Conservation (phyloP, 2,797 vertebrate species). For the Loris lydekkerianus region DNA sequence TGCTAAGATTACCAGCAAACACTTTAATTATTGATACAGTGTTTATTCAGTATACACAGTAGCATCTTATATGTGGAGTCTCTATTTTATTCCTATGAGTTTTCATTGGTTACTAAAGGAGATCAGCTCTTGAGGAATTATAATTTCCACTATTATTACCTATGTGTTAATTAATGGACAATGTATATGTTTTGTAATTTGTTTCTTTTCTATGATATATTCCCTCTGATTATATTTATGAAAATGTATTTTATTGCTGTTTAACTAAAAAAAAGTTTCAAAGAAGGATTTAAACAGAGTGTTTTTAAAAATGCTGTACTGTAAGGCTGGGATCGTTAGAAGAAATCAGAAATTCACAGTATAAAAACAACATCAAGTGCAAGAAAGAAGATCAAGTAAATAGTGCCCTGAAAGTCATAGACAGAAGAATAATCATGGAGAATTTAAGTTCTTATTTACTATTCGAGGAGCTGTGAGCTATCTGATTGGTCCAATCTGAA, state of each 20-base stretch:
- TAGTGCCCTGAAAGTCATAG: not conserved
- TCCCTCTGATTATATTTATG: not conserved
- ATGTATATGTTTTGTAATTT: not conserved
- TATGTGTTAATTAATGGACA: not conserved
- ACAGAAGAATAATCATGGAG: not conserved
- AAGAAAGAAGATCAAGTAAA: not conserved
- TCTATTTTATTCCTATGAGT: not conserved
- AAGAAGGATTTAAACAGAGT: not conserved
- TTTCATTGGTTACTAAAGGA: not conserved
- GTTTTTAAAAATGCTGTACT: not conserved
- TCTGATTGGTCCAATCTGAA: not conserved
- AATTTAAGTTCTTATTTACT: not conserved
- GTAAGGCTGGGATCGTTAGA: not conserved
- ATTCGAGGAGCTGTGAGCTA: not conserved
- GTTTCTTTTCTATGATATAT: not conserved
- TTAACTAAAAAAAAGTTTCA: conserved; percentile 13
- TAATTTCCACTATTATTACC: not conserved
- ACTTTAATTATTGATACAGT: not conserved
- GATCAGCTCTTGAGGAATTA: not conserved
- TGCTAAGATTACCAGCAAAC: too few species aligned
- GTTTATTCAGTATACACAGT: not conserved
- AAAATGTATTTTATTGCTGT: not conserved
- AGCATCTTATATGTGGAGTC: not conserved
- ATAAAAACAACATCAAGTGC: not conserved
- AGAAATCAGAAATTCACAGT: not conserved